Evolutionary conservation across 2,113 vertebrate species (phyloP).

Genomic region (Centropus unirufus): DNA sequence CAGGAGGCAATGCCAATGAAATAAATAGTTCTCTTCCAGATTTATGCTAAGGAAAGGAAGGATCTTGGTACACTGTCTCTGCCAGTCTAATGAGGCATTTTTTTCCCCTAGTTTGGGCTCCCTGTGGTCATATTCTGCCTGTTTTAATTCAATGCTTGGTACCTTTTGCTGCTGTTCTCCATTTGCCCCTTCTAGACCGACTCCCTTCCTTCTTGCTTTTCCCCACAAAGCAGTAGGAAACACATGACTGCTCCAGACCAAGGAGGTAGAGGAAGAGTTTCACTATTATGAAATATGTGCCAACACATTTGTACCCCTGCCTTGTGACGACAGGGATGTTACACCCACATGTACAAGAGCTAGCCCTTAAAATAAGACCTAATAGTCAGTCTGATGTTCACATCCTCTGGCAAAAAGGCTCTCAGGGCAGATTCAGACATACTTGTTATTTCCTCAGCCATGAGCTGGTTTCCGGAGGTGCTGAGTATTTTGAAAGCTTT

Average conservation of each 20-base stretch:
- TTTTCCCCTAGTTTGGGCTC: background rate
- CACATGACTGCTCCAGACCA: background rate
- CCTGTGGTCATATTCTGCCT: background rate
- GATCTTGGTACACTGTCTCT: background rate
- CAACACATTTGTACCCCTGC: background rate
- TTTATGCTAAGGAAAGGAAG: background rate
- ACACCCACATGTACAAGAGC: background rate
- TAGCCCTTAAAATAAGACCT: background rate
- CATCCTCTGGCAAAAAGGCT: background rate
- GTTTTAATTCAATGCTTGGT: background rate
- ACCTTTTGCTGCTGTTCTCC: background rate
- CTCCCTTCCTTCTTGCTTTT: background rate
- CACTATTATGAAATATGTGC: background rate
- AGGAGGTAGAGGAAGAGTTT: background rate
- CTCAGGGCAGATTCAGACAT: background rate
- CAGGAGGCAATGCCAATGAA: background rate
- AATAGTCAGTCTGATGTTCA: background rate
- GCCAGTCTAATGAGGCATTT: background rate
- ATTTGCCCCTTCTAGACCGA: background rate
- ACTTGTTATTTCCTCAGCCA: background rate
- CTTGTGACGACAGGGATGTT: fast-evolving
- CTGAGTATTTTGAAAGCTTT: background rate
- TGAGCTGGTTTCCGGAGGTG: background rate
- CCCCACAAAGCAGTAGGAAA: background rate
- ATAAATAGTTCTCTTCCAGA: background rate